Evolutionary conservation across 2,888 invertebrate species (phyloP), one percentile per base, ranked within the genome.

Genomic region (Malacosoma neustria): DNA sequence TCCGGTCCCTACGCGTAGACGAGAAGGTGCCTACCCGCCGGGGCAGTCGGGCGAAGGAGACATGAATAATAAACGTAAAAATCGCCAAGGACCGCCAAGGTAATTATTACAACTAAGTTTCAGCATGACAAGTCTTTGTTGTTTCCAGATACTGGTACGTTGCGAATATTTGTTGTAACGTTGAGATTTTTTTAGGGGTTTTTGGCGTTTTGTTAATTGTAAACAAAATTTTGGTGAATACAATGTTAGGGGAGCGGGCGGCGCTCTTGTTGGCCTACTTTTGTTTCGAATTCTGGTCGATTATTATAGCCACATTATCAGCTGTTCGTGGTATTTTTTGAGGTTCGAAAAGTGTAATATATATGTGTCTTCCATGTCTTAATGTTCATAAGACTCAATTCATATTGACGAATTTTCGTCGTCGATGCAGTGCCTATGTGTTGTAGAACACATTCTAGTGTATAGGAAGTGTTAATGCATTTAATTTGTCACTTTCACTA

Each of bases 11-110:
- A 92, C 92, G 89, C 91, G 89, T 87, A 91, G 90, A 88, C 90
- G 89, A 89, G 91, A 92, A 88, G 89, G 90, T 89, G 91, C 91
- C 91, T 90, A 89, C 87, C 88, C 88, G 85, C 88, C 90, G 88
- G 90, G 90, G 88, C 89, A 88, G 75, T 76, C 81, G 61, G 84
- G 85, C 71, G 85, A 81, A 71, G 80, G 80, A 82, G 90, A 89
- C 74, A 92, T 91, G 91, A 94, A 92, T 75, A 93, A 89, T 81
- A 93, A 93, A 87, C 91, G 92, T 85, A 94, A 94, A 89, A 93
- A 90, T 88, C 92, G 94, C 81, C 90, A 93, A 69, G 92, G 91
- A 72, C 88, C 91, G 63, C 88, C 91, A 71, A 92, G 93, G 92
- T 92, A 87, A 82, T 75, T 72, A 63, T 52, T 58, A 62, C 61